Evolutionary conservation across 2,797 vertebrate genomes (phyloP).

Genomic region (Sebastes trivittatus): DNA sequence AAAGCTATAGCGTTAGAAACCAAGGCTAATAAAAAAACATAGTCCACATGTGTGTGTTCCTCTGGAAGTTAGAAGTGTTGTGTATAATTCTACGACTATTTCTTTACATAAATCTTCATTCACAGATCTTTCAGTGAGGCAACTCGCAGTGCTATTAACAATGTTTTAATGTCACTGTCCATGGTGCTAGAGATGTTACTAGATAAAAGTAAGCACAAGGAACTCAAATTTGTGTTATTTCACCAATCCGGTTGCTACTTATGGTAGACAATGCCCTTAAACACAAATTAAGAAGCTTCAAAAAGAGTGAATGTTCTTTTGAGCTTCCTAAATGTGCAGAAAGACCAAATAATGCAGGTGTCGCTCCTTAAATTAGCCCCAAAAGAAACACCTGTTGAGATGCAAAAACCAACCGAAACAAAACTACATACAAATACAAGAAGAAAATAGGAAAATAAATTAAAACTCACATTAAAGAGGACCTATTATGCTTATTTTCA

Average conservation of each 20-base stretch:
- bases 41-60: background rate
- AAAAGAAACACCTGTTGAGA: background rate
- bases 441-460: background rate
- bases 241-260: background rate
- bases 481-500: too few relatives aligned
- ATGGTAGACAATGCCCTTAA: background rate
- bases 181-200: slow-evolving; percentile 24
- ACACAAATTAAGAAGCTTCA: background rate
- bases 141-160: background rate
- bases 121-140: background rate
- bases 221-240: background rate
- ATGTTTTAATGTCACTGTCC: slow-evolving; percentile 25
- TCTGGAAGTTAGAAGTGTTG: background rate
- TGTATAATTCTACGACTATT: background rate
- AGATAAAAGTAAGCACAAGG: background rate
- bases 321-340: background rate
- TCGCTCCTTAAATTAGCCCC: background rate
- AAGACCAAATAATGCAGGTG: background rate
- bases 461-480: background rate
- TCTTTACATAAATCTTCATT: background rate
- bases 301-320: background rate
- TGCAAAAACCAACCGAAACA: background rate
- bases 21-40: slow-evolving; percentile 38
- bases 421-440: background rate
- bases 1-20: background rate